phyloP scores from a whole-genome alignment of 2,113 vertebrate species.

The Menura novaehollandiae region DNA sequence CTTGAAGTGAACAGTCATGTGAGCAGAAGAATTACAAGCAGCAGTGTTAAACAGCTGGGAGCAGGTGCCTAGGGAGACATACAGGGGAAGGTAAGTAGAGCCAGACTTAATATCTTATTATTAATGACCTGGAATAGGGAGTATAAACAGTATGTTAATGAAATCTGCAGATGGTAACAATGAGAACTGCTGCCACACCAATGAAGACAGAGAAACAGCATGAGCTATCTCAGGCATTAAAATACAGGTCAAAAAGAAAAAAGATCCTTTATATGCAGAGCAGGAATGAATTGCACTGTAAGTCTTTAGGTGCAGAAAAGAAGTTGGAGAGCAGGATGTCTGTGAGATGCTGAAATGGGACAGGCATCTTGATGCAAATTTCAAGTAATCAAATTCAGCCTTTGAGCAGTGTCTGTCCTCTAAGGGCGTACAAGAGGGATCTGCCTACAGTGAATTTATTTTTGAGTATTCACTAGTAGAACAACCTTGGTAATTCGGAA shows the following conservation, averaged over 20 bases:
- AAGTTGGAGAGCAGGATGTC: not conserved
- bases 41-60: not conserved
- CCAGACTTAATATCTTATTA: slow-evolving; percentile 32
- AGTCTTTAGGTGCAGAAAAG: not conserved
- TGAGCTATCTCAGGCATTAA: not conserved
- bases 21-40: not conserved
- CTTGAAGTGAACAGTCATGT: not conserved
- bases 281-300: not conserved
- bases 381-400: not conserved
- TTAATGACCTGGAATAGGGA: slow-evolving; percentile 33
- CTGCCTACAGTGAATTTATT: not conserved
- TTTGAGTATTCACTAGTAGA: not conserved
- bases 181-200: not conserved
- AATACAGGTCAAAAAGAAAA: not conserved
- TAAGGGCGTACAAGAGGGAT: not conserved
- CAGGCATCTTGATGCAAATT: not conserved
- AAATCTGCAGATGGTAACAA: slow-evolving; percentile 52
- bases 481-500: not conserved
- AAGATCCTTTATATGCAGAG: not conserved
- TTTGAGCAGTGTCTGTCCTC: not conserved
- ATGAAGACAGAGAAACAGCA: not conserved
- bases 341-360: fast-evolving
- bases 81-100: not conserved
- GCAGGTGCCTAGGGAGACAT: slow-evolving; percentile 35
- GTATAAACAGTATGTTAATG: slow-evolving; percentile 32